Conservation (phyloP, 2,888 invertebrate species). For the Agelastica alni region DNA sequence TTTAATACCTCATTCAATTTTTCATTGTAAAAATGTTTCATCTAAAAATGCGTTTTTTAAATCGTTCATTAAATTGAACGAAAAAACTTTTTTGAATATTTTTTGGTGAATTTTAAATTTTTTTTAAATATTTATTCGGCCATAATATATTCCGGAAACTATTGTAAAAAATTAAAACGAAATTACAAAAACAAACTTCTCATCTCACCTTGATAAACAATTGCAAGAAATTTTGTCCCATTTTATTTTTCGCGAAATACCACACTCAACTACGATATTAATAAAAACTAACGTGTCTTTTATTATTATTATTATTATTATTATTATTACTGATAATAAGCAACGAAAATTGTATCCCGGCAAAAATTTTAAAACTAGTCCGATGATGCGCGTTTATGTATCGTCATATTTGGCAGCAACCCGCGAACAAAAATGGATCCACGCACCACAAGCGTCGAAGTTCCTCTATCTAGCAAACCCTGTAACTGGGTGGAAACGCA, state of each 20-base stretch:
- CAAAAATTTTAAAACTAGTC: slow-evolving; percentile 21
- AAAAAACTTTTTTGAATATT: no score
- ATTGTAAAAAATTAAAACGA: not conserved
- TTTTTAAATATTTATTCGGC: not conserved
- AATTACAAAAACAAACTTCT: not conserved
- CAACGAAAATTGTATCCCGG: no score
- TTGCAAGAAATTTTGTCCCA: slow-evolving; percentile 27
- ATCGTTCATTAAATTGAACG: no score
- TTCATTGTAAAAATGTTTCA: no score
- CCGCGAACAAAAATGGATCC: slow-evolving; percentile 25
- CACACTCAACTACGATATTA: slow-evolving; percentile 7
- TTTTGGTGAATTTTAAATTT: no score
- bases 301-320: no score
- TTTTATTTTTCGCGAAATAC: slow-evolving; percentile 16
- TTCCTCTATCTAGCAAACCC: slow-evolving; percentile 42
- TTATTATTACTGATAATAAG: no score
- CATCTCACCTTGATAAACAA: slow-evolving; percentile 34
- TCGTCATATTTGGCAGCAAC: slow-evolving; percentile 22
- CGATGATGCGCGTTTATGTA: slow-evolving; percentile 29
- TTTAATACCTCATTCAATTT: no score
- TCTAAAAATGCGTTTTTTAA: no score
- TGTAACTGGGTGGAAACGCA: slow-evolving; percentile 45
- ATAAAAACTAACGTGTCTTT: not conserved
- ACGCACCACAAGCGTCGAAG: slow-evolving; percentile 17
- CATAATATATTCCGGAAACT: not conserved